Evolutionary conservation across 35 echinoderm and acorn worm species (phyloP), one percentile per base, ranked within the genome.

Genomic region (Nesometra sesokonis): DNA sequence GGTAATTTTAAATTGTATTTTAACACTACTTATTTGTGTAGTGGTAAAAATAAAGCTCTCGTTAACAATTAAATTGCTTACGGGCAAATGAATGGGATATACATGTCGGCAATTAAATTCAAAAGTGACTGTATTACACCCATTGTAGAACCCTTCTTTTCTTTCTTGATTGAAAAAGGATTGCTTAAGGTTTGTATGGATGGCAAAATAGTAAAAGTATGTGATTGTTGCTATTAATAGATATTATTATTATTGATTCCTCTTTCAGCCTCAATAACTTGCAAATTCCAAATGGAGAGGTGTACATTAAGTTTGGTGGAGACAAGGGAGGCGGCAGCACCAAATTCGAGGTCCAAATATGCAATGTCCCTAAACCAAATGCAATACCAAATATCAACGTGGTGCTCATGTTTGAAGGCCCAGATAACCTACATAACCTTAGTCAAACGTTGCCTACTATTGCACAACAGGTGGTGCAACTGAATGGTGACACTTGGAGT

Each of bases 241-340:
- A 37, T 13, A 13, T 15, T 9, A 13, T 0, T 81, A 32, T 31
- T 31, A 30, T 79, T 33, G 11, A 4, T 79, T 32, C 35, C 39
- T 78, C 27, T 37, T 40, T 87, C 11, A 79, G 47, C 34, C 85
- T 67, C 32, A 80, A 85, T 13, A 90, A 57, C 17, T 89, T 80
- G 88, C 88, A 85, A 36, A 40, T 32, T 31, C 77, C 79, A 0
- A 57, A 82, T 11, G 29, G 78, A 31, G 47, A 90, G 31, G 57
- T 85, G 0, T 85, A 77, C 57, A 23, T 90, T 7, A 90, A 90
- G 32, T 40, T 85, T 37, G 88, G 82, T 15, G 81, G 81, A 5
- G 88, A 89, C 31, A 89, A 89, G 46, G 88, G 88, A 33, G 88
- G 81, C 13, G 35, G 29, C 57, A 35, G 39, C 0, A 84, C 78